These are phyloP conservation scores for Halcyon leucocephala DNA, from an alignment of 2,797 vertebrate genomes.

Conservation along the genomic window DNA sequence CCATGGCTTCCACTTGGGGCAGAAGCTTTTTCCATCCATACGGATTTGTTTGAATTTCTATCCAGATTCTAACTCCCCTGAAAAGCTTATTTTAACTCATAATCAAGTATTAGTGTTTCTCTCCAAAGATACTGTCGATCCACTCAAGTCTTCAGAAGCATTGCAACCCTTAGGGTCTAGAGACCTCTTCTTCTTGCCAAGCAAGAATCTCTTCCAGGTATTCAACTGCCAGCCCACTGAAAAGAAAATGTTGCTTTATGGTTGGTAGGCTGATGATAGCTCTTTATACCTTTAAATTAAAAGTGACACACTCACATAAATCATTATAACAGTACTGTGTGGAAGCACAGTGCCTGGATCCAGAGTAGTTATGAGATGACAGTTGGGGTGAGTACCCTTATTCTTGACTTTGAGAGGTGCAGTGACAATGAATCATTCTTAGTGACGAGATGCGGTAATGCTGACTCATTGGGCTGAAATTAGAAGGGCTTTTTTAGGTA, in stretches of 20 bases:
- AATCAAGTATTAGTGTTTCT: not conserved
- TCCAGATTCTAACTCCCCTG: not conserved
- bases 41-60: not conserved
- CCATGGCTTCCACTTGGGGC: not conserved
- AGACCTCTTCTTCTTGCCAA: not conserved
- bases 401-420: conserved; percentile 68
- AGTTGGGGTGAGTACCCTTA: conserved; percentile 56
- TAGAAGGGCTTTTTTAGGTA: conserved; percentile 67
- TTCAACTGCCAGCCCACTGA: not conserved
- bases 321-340: not conserved
- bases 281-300: conserved; percentile 55
- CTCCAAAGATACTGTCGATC: not conserved
- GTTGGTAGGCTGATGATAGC: not conserved
- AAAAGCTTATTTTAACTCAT: not conserved
- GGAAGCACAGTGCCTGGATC: conserved; percentile 6
- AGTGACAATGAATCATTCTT: conserved; percentile 63
- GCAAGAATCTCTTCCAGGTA: not conserved
- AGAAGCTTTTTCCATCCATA: not conserved
- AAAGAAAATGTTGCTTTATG: conserved; percentile 15
- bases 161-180: not conserved
- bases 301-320: conserved; percentile 54
- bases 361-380: conserved; percentile 21
- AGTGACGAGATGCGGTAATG: conserved; percentile 61
- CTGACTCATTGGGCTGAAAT: conserved; percentile 64
- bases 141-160: not conserved